Evolutionary conservation across 1,140 invertebrate genomes (phyloP).

Genomic region (Holcopasites calliopsidis): DNA sequence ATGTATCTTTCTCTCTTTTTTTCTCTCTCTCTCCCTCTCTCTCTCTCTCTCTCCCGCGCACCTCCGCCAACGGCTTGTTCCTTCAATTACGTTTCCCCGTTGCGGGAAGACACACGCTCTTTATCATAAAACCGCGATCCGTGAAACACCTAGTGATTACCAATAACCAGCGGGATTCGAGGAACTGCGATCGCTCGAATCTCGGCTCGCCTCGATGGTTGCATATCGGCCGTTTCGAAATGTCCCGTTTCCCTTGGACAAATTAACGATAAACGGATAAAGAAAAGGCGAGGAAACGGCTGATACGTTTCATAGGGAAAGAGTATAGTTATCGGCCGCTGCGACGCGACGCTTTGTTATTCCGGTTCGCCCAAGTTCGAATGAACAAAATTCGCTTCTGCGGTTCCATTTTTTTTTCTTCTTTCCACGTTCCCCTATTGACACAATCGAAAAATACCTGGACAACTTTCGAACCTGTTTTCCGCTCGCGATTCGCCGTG

Average conservation of each 20-base stretch:
- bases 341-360: no score
- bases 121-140: slow-evolving; percentile 23
- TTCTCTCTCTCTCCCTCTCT: neutral
- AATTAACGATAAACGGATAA: neutral
- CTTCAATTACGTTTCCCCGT: neutral
- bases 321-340: no score
- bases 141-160: slow-evolving; percentile 5
- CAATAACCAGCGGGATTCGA: slow-evolving; percentile 22
- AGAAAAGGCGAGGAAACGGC: neutral
- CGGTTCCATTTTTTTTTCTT: neutral
- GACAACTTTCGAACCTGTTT: neutral
- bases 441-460: neutral
- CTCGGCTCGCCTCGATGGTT: neutral
- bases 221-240: neutral
- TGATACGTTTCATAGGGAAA: neutral
- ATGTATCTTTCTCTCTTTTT: slow-evolving; percentile 12
- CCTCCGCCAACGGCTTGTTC: neutral
- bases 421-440: no score
- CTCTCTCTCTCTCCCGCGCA: neutral
- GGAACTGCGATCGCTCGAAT: neutral
- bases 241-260: neutral
- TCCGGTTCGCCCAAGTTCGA: no score
- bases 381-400: neutral
- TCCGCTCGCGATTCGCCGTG: neutral
- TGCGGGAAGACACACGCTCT: neutral